Conservation (phyloP, 92 coral and sea anemone genomes). For the Palythoa grandis region DNA sequence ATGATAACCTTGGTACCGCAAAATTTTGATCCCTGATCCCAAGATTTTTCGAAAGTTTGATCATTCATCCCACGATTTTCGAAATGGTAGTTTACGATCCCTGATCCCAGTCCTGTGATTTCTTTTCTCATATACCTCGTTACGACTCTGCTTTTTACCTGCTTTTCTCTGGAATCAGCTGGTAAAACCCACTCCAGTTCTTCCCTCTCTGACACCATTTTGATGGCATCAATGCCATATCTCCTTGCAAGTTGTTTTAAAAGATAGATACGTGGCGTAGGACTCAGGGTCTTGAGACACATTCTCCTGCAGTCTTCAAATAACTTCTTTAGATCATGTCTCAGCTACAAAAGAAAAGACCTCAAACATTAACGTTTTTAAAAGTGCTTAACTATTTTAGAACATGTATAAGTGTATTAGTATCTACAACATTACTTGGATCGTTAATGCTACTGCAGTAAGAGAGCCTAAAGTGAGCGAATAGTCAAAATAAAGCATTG, state of each 20-base stretch:
- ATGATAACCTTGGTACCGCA: no score
- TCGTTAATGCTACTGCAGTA: no score
- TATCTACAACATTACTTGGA: no score
- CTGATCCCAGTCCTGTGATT: no score
- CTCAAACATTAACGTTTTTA: background rate
- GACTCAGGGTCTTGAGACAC: conserved; percentile 52
- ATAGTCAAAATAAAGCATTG: no score
- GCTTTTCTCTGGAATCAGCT: conserved; percentile 37
- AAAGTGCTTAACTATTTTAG: no score
- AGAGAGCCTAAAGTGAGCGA: no score
- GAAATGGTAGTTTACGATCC: no score
- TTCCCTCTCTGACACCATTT: conserved; percentile 45
- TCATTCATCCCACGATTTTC: no score
- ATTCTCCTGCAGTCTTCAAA: conserved; percentile 57
- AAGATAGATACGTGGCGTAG: conserved; percentile 68
- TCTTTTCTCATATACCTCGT: background rate
- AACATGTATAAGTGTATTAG: no score
- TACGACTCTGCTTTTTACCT: background rate
- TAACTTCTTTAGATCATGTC: conserved; percentile 47
- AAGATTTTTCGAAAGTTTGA: no score
- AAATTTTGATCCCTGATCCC: no score
- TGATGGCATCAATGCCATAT: conserved; percentile 70
- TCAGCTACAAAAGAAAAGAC: conserved; percentile 19
- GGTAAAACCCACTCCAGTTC: conserved; percentile 78
- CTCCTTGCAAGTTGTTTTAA: conserved; percentile 75